Base-by-base conservation (phyloP, 2,113 vertebrate species). In the Dasyurus viverrinus region DNA sequence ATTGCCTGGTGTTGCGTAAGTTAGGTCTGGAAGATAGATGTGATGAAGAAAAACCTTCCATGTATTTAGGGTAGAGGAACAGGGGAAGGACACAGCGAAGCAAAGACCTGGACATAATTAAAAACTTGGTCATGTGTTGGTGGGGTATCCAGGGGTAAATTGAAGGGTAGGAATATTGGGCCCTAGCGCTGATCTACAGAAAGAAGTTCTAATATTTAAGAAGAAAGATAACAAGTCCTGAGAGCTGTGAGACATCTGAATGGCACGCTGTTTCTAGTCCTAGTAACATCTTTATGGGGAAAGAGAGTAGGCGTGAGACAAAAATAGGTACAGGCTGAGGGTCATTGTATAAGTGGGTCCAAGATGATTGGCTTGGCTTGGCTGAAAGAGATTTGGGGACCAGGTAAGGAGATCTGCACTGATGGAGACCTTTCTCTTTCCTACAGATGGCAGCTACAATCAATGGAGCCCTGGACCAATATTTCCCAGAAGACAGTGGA, bases 401-500 rank as follows among this genome's bases (percentile, higher is more conserved):
- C 68, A 76, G 36, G 1, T 76, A n/a, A 5, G 68, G 19, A 30
- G 14, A 19, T 84, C 68, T 84, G 16, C n/a, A 22, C 1, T 42
- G n/a, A 84, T 42, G 16, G 14, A 84, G 36, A 84, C 14, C 68
- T 42, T 84, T 42, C 16, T 84, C 36, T 84, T 90, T 91, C 89
- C 54, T 3, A 0, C 55, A 96, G 95, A 19, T 94, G 52, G 96
- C 7, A 0, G 91, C 26, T 84, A 57, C 22, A 47, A 89, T 97
- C 94, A 93, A 23, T 1, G 50, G 47, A 0, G 53, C 95, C 55
- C 92, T 96, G 92, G 93, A 97, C 60, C 89, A 92, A 50, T 84
- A 96, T 93, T 97, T 98, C 76, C 95, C 95, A 0, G 23, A 92
- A 94, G 95, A 27, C 7, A n/a, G 30, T 1, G 90, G 95, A 0